phyloP scores from a whole-genome alignment of 2,113 vertebrate species.

The Grallaria varia region DNA sequence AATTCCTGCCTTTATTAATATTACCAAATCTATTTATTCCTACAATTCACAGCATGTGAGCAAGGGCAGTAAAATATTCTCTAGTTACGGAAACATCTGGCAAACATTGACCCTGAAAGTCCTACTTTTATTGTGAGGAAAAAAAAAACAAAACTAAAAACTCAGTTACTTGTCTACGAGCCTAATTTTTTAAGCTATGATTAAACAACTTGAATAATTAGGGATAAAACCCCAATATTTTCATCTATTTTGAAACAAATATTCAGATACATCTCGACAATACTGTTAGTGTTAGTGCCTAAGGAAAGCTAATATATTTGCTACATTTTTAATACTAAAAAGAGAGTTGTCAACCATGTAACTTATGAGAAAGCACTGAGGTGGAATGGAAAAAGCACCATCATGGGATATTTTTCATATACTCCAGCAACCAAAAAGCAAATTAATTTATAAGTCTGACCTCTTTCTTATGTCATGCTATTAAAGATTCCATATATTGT shows the following conservation, averaged over 20 bases:
- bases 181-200: not conserved
- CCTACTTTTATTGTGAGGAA: not conserved
- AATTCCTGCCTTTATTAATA: not conserved
- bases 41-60: not conserved
- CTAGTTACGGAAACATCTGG: not conserved
- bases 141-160: not conserved
- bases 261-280: not conserved
- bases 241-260: not conserved
- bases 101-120: not conserved
- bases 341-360: not conserved
- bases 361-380: not conserved
- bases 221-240: not conserved
- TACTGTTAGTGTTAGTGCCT: not conserved
- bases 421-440: not conserved
- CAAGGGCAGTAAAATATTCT: not conserved
- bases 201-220: not conserved
- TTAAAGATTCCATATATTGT: not conserved
- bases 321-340: not conserved
- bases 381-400: not conserved
- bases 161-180: not conserved
- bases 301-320: not conserved
- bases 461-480: not conserved
- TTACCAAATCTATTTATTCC: constrained; percentile 1
- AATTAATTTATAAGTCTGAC: not conserved
- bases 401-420: not conserved